These are phyloP conservation scores for Nyctalus aviator DNA, from an alignment of 2,797 vertebrate species.

Conservation along the genomic window DNA sequence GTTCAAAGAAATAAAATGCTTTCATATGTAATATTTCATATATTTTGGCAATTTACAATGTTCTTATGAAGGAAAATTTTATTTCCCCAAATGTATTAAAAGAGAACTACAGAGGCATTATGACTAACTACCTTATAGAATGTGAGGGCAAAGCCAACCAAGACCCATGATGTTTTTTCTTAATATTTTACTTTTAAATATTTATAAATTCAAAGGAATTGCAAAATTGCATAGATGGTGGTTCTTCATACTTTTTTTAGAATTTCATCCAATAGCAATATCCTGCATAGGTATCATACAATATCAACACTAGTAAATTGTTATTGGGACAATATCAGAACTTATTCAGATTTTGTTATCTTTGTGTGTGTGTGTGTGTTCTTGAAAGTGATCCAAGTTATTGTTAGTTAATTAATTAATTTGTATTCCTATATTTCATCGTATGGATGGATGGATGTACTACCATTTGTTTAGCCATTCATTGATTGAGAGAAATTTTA, in stretches of 20 bases:
- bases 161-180: neutral
- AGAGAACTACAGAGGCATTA: neutral
- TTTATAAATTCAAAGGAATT: neutral
- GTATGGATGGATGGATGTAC: neutral
- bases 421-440: neutral
- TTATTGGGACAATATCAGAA: neutral
- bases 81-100: neutral
- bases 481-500: neutral
- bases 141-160: neutral
- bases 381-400: too few relatives aligned
- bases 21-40: neutral
- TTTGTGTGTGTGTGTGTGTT: neutral
- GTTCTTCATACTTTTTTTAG: rapidly evolving
- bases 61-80: neutral
- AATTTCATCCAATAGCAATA: neutral
- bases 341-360: neutral
- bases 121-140: neutral
- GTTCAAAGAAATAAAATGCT: neutral
- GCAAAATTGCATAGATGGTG: neutral
- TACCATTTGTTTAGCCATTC: neutral
- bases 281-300: neutral
- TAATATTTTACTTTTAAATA: neutral
- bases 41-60: slow-evolving; percentile 38
- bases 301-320: neutral
- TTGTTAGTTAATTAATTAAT: neutral